Evolutionary conservation across 2,113 vertebrate genomes (phyloP), one percentile per base, ranked within the genome.

Genomic region (human (Homo sapiens)): DNA sequence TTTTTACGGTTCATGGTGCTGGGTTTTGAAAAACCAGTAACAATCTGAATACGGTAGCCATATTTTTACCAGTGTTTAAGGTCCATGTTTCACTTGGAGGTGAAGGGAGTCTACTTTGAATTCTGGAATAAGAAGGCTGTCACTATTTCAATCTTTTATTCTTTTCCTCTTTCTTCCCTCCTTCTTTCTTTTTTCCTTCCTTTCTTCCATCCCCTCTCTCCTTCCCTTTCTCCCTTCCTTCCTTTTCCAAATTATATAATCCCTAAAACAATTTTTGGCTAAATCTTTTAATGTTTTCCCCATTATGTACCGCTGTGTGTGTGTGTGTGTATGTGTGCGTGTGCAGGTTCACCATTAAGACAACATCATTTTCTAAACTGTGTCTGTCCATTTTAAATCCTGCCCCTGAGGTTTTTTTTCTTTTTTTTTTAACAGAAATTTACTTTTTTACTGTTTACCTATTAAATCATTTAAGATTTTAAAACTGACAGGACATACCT

Each of bases 11-110:
- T 73, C 48, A 18, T 38, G 22, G 3, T 35, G 22, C 30, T 89
- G 32, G 20, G 20, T 93, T 93, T 80, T 72, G 73, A 92, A 87
- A 89, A 96, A 81, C 3, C 6, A 25, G 22, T 97, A 89, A 93
- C 43, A 35, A 93, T 83, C 35, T 61, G 43, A 70, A 59, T 79
- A 17, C 40, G 73, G 86, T 57, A 83, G 13, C 6, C 50, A 43
- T 85, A 18, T 6, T 35, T 85, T 92, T 30, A 78, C 79, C 25
- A 14, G 8, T 73, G 6, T 52, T 89, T 73, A 80, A 85, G 57
- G 10, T 25, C 13, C 13, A 40, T 50, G 6, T 94, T 48, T 84
- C 43, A 5, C 30, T 72, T 25, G 3, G 52, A 95, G 48, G 52
- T 61, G 38, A 89, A 64, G 7, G 61, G 7, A 66, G 64, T 45